Conservation (phyloP, 1,140 invertebrate genomes). For the Oryctes rhinoceros region DNA sequence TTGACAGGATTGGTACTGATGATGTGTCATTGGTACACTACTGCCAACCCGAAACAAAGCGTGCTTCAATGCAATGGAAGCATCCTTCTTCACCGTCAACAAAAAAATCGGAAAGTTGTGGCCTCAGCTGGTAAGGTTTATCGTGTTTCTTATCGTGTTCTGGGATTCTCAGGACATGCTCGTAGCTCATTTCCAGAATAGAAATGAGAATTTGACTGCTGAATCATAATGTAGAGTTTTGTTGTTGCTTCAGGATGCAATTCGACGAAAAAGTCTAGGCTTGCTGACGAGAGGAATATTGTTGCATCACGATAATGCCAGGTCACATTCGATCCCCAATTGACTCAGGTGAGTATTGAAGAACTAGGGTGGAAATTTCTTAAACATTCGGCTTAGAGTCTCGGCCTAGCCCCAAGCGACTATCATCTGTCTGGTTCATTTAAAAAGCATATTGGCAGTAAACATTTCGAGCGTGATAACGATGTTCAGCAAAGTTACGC, state of each 20-base stretch:
- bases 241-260: too few species aligned
- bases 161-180: background rate
- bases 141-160: background rate
- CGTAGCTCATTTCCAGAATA: background rate
- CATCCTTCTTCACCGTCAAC: too few species aligned
- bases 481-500: background rate
- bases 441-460: too few species aligned
- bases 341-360: too few species aligned
- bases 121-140: conserved; percentile 13
- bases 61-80: too few species aligned
- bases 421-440: too few species aligned
- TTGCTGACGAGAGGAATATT: background rate
- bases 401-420: too few species aligned
- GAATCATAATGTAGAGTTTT: too few species aligned
- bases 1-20: conserved; percentile 11
- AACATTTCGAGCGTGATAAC: too few species aligned
- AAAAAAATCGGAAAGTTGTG: background rate
- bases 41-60: too few species aligned
- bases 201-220: background rate
- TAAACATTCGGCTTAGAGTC: too few species aligned
- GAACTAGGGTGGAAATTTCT: too few species aligned
- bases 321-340: background rate
- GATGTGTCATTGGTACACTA: background rate
- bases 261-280: background rate
- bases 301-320: conserved; percentile 9